Conservation (phyloP, 2,113 vertebrate genomes). For the Lamprotornis superbus region DNA sequence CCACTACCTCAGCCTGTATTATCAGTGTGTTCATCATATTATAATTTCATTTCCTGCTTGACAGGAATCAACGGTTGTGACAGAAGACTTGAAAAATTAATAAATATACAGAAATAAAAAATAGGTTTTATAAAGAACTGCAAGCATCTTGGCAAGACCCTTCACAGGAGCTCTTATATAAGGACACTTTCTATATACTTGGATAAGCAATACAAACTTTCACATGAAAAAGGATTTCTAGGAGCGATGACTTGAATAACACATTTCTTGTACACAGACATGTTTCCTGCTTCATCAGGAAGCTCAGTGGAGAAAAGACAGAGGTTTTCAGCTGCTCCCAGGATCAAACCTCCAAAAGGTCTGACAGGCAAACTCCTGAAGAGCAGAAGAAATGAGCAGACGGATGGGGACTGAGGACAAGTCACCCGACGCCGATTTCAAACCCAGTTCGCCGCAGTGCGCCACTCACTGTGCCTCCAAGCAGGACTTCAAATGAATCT, state of each 20-base stretch:
- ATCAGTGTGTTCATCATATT: not conserved
- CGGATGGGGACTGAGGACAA: not conserved
- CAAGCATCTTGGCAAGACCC: not conserved
- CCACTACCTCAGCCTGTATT: not conserved
- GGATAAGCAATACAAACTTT: not conserved
- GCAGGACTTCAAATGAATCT: not conserved
- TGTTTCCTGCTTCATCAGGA: not conserved
- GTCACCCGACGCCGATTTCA: not conserved
- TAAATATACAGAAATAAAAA: not conserved
- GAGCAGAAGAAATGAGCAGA: not conserved
- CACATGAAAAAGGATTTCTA: not conserved
- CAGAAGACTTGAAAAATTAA: not conserved
- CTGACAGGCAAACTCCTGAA: not conserved
- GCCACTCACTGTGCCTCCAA: not conserved
- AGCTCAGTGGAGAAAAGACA: not conserved
- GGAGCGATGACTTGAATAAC: not conserved
- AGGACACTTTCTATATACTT: not conserved
- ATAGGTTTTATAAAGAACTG: not conserved
- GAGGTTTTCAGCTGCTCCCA: not conserved
- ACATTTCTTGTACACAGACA: not conserved
- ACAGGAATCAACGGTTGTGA: not conserved
- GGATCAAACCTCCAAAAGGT: not conserved
- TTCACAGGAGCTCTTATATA: not conserved
- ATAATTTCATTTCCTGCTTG: not conserved
- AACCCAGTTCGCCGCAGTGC: rapidly evolving